Percentiles rank a stretch among this genome's conserved stretches.
These are phyloP conservation scores for Cataglyphis rosenhaueri DNA, from an alignment of 2,888 invertebrate genomes.

Conservation along the genomic window DNA sequence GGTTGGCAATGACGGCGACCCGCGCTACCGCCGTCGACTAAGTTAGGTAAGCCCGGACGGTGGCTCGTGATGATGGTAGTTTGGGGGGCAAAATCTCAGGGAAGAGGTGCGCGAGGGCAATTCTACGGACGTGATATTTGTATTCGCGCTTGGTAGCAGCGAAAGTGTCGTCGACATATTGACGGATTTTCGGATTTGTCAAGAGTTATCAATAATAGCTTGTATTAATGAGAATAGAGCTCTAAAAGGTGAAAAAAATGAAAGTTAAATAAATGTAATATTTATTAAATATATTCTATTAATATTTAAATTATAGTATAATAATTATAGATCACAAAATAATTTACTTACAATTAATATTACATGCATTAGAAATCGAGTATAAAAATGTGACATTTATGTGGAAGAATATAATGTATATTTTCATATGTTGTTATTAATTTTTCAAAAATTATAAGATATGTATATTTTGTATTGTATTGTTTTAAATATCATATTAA, in stretches of 20 bases:
- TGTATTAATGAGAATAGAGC: background rate
- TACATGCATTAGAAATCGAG: background rate
- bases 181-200: constrained; percentile 40
- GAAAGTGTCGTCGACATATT: constrained; percentile 69
- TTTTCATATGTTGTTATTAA: background rate
- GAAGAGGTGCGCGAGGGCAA: constrained; percentile 57
- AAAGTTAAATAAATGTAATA: background rate
- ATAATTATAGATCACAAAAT: background rate
- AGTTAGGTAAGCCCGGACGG: constrained; percentile 69
- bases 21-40: constrained; percentile 73
- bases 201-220: constrained; percentile 22
- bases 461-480: constrained; percentile 1
- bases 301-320: background rate
- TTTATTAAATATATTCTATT: background rate
- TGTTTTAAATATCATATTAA: background rate
- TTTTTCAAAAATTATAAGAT: background rate
- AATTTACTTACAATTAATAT: background rate
- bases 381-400: background rate
- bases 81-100: constrained; percentile 66
- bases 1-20: constrained; percentile 85
- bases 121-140: constrained; percentile 66
- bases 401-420: background rate
- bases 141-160: constrained; percentile 58
- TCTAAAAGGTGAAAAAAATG: background rate
- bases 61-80: constrained; percentile 53